Evolutionary conservation across 2,113 vertebrate genomes (phyloP).

Genomic region (Clinocottus analis): DNA sequence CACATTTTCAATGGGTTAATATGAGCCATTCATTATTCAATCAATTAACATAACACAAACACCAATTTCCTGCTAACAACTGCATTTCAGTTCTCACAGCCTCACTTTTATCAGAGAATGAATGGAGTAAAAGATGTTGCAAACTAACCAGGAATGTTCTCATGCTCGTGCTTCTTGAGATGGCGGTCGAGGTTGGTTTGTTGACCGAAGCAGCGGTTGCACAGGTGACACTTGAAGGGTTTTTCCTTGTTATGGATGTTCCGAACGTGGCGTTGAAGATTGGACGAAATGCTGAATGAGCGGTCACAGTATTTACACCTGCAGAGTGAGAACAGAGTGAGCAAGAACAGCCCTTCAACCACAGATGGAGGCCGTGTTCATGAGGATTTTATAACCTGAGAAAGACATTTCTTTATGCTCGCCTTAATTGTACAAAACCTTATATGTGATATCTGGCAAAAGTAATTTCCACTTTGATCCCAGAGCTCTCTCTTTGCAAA

Average conservation of each 20-base stretch:
- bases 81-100: slow-evolving; percentile 11
- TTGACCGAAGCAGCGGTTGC: slow-evolving; percentile 98
- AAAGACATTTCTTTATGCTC: not conserved
- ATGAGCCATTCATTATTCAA: slow-evolving; percentile 40
- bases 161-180: slow-evolving; percentile 98
- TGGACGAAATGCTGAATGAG: slow-evolving; percentile 99
- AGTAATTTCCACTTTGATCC: not conserved
- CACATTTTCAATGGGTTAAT: slow-evolving; percentile 30
- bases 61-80: slow-evolving; percentile 13
- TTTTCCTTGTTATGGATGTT: slow-evolving; percentile 99
- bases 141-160: slow-evolving; percentile 92
- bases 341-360: not conserved
- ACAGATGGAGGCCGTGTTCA: not conserved
- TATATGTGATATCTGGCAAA: not conserved
- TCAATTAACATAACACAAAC: slow-evolving; percentile 27
- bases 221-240: slow-evolving; percentile 98
- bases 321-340: slow-evolving; percentile 61
- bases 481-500: not conserved
- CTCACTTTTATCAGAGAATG: slow-evolving; percentile 14
- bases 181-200: slow-evolving; percentile 99
- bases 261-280: slow-evolving; percentile 98
- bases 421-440: not conserved
- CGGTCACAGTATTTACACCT: slow-evolving; percentile 99
- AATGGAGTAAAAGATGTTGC: not conserved
- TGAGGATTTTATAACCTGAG: slow-evolving; percentile 14